These are phyloP conservation scores for Pararge aegeria DNA, from an alignment of 1,140 invertebrate genomes.

Conservation along the genomic window DNA sequence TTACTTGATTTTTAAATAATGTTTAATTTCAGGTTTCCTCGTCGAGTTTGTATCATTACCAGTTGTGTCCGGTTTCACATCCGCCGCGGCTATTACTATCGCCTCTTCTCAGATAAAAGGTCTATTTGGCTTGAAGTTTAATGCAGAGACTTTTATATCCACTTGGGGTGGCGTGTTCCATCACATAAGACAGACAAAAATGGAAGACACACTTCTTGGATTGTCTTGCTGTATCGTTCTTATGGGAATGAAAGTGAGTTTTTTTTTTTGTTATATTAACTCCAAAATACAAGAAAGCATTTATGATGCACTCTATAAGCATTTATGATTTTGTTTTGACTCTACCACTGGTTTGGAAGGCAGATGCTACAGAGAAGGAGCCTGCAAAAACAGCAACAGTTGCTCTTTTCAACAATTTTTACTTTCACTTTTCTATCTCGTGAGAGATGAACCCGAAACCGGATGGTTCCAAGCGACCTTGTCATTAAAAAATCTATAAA, in stretches of 20 bases:
- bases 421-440: too few relatives aligned
- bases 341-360: too few relatives aligned
- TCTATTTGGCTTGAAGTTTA: conserved; percentile 84
- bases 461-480: too few relatives aligned
- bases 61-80: conserved; percentile 93
- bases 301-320: too few relatives aligned
- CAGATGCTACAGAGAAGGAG: too few relatives aligned
- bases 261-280: too few relatives aligned
- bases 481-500: too few relatives aligned
- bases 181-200: conserved; percentile 78
- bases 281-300: too few relatives aligned
- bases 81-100: conserved; percentile 92
- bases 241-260: conserved; percentile 82
- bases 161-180: conserved; percentile 80
- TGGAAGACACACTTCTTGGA: conserved; percentile 84
- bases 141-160: conserved; percentile 82
- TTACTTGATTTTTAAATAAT: background rate
- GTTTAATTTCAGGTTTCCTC: conserved; percentile 85
- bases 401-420: too few relatives aligned
- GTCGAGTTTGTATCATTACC: conserved; percentile 92
- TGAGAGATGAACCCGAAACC: too few relatives aligned
- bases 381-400: too few relatives aligned
- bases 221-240: conserved; percentile 82
- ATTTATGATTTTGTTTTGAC: too few relatives aligned
- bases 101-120: conserved; percentile 90